Percentiles rank a stretch among this genome's conserved stretches.
These are phyloP conservation scores for Zaprionus gabonicus DNA, from an alignment of 1,140 invertebrate genomes.

Conservation along the genomic window DNA sequence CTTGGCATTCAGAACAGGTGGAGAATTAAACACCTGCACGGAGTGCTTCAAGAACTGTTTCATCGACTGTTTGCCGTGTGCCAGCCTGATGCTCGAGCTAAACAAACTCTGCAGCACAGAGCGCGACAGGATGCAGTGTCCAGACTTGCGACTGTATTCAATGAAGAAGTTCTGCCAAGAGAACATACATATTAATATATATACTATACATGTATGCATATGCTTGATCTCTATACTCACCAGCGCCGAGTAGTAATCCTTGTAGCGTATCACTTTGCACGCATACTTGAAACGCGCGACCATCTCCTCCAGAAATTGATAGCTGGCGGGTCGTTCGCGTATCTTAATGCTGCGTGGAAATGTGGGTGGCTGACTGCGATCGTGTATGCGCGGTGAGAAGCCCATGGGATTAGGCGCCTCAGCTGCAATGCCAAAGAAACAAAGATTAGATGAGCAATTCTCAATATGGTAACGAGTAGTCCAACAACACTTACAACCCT, in stretches of 20 bases:
- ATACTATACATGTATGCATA: neutral
- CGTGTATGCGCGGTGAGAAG: constrained; percentile 98
- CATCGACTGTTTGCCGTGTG: constrained; percentile 87
- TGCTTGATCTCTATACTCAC: constrained; percentile 84
- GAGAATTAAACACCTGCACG: constrained; percentile 93
- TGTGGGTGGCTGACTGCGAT: constrained; percentile 97
- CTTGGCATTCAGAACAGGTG: constrained; percentile 91
- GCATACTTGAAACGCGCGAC: constrained; percentile 92
- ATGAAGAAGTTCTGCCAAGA: constrained; percentile 94
- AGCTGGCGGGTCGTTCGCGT: constrained; percentile 91
- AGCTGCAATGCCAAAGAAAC: constrained; percentile 81
- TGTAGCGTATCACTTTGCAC: constrained; percentile 92
- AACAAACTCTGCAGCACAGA: constrained; percentile 95
- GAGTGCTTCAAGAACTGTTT: constrained; percentile 94
- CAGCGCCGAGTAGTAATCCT: constrained; percentile 92
- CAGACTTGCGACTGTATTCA: constrained; percentile 93
- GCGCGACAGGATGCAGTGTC: constrained; percentile 96
- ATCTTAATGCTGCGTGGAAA: constrained; percentile 98
- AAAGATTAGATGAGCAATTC: neutral
- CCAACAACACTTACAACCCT: constrained; percentile 86
- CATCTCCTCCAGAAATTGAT: constrained; percentile 94
- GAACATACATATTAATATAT: neutral
- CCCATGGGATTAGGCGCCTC: constrained; percentile 90
- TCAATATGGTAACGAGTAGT: fast-evolving
- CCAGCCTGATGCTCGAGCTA: constrained; percentile 85